Evolutionary conservation across 2,888 invertebrate genomes (phyloP), one percentile per base, ranked within the genome.

Genomic region (Lasioglossum pauxillum): DNA sequence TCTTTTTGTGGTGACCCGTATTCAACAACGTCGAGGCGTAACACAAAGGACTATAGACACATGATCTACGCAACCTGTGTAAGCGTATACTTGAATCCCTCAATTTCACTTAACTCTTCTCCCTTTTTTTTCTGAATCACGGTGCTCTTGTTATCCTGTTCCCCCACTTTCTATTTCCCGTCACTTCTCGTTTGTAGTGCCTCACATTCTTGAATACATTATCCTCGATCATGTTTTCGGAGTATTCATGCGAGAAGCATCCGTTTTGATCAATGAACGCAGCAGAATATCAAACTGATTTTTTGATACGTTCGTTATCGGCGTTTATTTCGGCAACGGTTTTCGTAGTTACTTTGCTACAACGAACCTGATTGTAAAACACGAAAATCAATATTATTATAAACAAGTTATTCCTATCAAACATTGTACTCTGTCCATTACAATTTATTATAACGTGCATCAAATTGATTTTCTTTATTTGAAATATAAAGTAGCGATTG

Each of bases 31-130:
- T 44, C 75, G 35, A 19, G 64, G 27, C 72, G 16, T 12, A 67
- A 76, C 73, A 84, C 84, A 75, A 85, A 79, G n/a, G 46, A 46
- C 73, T 73, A 78, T 72, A 79, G 84, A 83, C 49, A 84, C 76
- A 67, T 75, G 71, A 85, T 64, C 75, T 35, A 27, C 67, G 16
- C 2, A 44, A 73, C 19, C 27, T 16, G 57, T 75, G 78, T 73
- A 84, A 83, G 60, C 27, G 75, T 53, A 78, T 71, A 84, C 78
- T 64, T 0, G 14, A 64, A 85, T 79, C 75, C 78, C 75, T 84
- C 64, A 84, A 83, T 75, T 83, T 78, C 84, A 78, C 53, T n/a
- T 75, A 35, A 44, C 49, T 78, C 64, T 31, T 67, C 35, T 35
- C 78, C 78, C 41, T 41, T 31, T 64, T 31, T 84, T 75, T 72